A percentile compares a stretch with the other conserved stretches of the same genome.
Conservation (phyloP, 2,113 vertebrate genomes). For the Corythornis vintsioides region DNA sequence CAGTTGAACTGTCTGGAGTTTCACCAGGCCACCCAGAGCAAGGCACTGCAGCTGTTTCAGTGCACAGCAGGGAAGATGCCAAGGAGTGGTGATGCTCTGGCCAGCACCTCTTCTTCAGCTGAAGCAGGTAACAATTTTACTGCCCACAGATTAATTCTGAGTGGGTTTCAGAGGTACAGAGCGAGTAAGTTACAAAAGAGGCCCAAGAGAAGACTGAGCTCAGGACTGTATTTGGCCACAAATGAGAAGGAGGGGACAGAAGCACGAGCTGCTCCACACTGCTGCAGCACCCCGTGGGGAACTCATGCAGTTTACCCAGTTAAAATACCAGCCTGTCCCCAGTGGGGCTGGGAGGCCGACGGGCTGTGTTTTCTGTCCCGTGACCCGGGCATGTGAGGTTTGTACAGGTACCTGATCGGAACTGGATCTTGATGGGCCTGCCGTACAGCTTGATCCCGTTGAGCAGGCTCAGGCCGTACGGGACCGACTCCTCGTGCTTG, state of each 20-base stretch:
- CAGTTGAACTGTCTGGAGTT: neutral
- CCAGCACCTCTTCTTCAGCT: neutral
- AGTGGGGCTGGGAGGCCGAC: accelerated
- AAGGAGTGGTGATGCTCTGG: neutral
- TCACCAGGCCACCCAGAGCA: neutral
- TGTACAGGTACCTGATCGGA: slow-evolving; percentile 84
- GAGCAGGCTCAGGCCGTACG: slow-evolving; percentile 89
- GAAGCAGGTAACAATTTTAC: neutral
- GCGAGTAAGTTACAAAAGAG: neutral
- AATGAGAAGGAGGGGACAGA: neutral
- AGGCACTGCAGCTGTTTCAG: neutral
- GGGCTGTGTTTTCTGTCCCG: neutral
- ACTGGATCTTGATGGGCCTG: slow-evolving; percentile 89
- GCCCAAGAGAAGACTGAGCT: neutral
- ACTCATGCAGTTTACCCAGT: accelerated
- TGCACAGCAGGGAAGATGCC: neutral
- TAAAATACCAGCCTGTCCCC: accelerated
- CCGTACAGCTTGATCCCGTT: slow-evolving; percentile 88
- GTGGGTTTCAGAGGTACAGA: no score
- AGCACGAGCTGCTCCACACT: accelerated
- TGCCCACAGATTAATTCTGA: accelerated
- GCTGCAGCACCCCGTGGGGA: accelerated
- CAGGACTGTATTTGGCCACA: accelerated
- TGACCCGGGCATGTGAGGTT: neutral
- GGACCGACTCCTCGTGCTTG: slow-evolving; percentile 92